Percentiles rank a stretch among this genome's conserved stretches.
phyloP scores from a whole-genome alignment of 2,888 invertebrate species.

The Hofmannophila pseudospretella region DNA sequence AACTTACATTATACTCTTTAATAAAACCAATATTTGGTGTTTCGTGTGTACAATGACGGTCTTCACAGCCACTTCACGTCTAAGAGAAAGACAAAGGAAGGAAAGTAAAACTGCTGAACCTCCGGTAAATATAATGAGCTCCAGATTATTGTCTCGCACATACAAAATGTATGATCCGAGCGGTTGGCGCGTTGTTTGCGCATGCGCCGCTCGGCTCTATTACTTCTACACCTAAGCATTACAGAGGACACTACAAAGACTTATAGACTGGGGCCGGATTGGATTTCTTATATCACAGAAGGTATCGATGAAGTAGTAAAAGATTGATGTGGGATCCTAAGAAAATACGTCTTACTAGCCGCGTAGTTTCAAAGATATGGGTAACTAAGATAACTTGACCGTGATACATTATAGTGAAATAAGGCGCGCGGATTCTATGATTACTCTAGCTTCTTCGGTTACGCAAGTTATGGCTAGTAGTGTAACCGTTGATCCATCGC shows the following conservation, averaged over 20 bases:
- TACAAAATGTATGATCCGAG: conserved; percentile 52
- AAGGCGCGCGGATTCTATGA: too few species aligned
- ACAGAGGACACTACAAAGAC: conserved; percentile 21
- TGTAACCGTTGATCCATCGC: too few species aligned
- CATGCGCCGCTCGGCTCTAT: conserved; percentile 13
- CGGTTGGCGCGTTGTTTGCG: conserved; percentile 21
- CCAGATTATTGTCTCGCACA: conserved; percentile 73
- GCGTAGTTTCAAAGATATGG: too few species aligned
- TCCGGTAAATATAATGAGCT: conserved; percentile 38
- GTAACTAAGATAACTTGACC: too few species aligned
- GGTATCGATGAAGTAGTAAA: too few species aligned
- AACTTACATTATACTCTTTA: conserved; percentile 50
- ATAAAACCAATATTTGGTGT: conserved; percentile 62
- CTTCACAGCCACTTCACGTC: conserved; percentile 67
- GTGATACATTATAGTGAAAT: too few species aligned
- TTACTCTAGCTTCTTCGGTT: too few species aligned
- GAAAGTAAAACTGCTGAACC: conserved; percentile 30
- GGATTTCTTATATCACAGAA: too few species aligned
- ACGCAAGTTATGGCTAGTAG: too few species aligned
- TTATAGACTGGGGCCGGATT: background rate
- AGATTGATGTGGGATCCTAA: too few species aligned
- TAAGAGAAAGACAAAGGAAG: conserved; percentile 21
- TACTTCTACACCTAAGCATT: conserved; percentile 33
- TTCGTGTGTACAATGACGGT: conserved; percentile 49
- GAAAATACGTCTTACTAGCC: too few species aligned